Evolutionary conservation across 2,113 vertebrate species (phyloP).

Genomic region (Prunella fulvescens): DNA sequence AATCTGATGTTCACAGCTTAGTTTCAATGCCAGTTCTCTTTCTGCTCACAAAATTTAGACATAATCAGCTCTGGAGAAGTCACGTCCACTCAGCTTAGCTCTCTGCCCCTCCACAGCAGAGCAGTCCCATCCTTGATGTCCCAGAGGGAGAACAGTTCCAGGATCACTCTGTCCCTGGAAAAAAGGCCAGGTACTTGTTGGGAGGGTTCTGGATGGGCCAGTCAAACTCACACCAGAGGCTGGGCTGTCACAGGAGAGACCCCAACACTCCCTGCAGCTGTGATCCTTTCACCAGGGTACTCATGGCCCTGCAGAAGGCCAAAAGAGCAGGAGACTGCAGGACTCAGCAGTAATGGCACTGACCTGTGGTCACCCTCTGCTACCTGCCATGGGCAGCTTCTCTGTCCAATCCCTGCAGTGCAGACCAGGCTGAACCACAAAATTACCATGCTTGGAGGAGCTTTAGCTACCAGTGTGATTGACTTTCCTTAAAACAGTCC

Average conservation of each 20-base stretch:
- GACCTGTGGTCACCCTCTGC: not conserved
- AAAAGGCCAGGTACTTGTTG: not conserved
- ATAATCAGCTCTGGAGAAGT: not conserved
- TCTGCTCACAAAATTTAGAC: not conserved
- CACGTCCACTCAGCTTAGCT: accelerated
- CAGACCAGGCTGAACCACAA: not conserved
- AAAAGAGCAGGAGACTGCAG: not conserved
- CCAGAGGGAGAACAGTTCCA: not conserved
- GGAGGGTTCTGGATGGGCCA: not conserved
- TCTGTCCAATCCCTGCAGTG: accelerated
- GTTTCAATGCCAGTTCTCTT: not conserved
- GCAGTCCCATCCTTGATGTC: not conserved
- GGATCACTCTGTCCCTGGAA: not conserved
- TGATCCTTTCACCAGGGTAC: not conserved
- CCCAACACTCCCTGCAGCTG: not conserved
- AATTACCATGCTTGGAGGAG: not conserved
- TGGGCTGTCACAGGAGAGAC: accelerated
- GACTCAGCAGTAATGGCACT: not conserved
- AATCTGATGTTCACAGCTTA: not conserved
- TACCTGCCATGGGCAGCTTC: not conserved
- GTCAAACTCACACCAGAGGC: accelerated
- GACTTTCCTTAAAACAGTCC: not conserved
- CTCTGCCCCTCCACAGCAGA: not conserved
- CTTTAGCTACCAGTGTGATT: not conserved
- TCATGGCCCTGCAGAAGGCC: not conserved